A percentile compares a stretch with the other conserved stretches of the same genome.
Conservation (phyloP, 2,888 invertebrate genomes). For the Synergus gifuensis region DNA sequence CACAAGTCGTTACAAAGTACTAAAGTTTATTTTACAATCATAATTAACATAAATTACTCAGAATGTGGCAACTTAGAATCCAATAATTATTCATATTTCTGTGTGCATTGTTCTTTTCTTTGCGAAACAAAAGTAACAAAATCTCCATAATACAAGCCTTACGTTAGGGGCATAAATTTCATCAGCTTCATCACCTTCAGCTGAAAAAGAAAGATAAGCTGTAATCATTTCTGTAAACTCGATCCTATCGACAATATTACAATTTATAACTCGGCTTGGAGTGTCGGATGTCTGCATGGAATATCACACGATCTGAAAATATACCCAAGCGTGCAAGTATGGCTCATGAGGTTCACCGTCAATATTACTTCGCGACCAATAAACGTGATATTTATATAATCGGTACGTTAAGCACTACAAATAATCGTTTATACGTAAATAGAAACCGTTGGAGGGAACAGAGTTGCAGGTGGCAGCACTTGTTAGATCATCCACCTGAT, state of each 20-base stretch:
- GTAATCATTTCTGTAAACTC: not conserved
- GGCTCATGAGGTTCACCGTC: not conserved
- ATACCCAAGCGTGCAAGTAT: not conserved
- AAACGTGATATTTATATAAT: slow-evolving; percentile 13
- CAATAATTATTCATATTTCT: slow-evolving; percentile 69
- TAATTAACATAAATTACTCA: slow-evolving; percentile 65
- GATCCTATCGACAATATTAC: not conserved
- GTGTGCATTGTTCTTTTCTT: slow-evolving; percentile 70
- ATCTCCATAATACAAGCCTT: slow-evolving; percentile 61
- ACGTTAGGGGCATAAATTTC: not conserved
- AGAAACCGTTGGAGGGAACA: not conserved
- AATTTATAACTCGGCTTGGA: not conserved
- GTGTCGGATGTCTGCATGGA: not conserved
- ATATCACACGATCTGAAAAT: not conserved
- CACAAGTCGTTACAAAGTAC: not conserved
- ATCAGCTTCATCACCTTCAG: not conserved
- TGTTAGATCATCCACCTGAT: not conserved
- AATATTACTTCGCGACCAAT: not conserved
- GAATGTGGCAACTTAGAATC: slow-evolving; percentile 59
- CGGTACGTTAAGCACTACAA: not conserved
- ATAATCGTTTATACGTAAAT: slow-evolving; percentile 16
- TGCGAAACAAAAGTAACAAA: slow-evolving; percentile 60
- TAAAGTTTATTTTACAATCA: slow-evolving; percentile 61
- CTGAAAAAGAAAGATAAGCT: not conserved
- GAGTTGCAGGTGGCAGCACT: not conserved